Percentiles rank a stretch among this genome's conserved stretches.
Conservation (phyloP, 2,888 invertebrate genomes). For the Dicroscelio sp. region DNA sequence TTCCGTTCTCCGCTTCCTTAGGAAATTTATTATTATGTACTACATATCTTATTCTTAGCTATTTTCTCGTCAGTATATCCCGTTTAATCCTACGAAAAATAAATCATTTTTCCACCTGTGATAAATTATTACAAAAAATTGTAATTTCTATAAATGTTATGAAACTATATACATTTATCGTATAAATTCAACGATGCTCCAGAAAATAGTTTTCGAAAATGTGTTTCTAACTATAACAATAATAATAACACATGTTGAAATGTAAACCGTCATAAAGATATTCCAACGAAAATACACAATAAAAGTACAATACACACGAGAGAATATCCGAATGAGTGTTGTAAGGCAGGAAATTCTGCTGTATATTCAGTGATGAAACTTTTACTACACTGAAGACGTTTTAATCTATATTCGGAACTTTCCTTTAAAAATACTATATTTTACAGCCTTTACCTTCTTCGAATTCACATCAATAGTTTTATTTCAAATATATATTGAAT, state of each 20-base stretch:
- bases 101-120: background rate
- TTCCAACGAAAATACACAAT: slow-evolving; percentile 74
- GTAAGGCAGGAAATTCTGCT: slow-evolving; percentile 68
- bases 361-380: slow-evolving; percentile 66
- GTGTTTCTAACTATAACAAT: slow-evolving; percentile 65
- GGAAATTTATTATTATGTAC: no score
- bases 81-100: slow-evolving; percentile 36
- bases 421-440: slow-evolving; percentile 45
- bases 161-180: slow-evolving; percentile 32
- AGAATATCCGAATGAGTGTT: slow-evolving; percentile 73
- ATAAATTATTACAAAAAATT: slow-evolving; percentile 3
- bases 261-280: slow-evolving; percentile 70
- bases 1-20: background rate
- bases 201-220: slow-evolving; percentile 62
- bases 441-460: background rate
- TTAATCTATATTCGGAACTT: slow-evolving; percentile 63
- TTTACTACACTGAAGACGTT: slow-evolving; percentile 69
- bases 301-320: slow-evolving; percentile 67
- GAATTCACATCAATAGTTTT: background rate
- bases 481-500: background rate
- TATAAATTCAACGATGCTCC: slow-evolving; percentile 31
- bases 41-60: slow-evolving; percentile 18
- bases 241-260: slow-evolving; percentile 74
- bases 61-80: slow-evolving; percentile 27
- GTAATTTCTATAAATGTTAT: slow-evolving; percentile 37